Evolutionary conservation across 2,888 invertebrate species (phyloP).

Genomic region (Noctua fimbriata): DNA sequence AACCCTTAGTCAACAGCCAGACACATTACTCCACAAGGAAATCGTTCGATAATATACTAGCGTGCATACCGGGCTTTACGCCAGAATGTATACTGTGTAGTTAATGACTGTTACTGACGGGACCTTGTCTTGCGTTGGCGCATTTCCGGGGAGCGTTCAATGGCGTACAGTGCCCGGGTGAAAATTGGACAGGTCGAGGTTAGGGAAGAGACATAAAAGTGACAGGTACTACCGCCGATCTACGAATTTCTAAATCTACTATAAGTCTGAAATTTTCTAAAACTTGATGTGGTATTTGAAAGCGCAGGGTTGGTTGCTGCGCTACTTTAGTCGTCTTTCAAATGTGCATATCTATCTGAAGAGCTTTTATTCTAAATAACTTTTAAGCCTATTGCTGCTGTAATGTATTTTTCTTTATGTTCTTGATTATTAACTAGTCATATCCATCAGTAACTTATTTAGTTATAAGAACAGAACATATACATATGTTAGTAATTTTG

Average conservation of each 20-base stretch:
- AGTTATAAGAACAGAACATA: neutral
- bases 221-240: neutral
- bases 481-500: neutral
- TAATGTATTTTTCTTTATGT: neutral
- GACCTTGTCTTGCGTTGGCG: conserved; percentile 44
- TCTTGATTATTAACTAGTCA: neutral
- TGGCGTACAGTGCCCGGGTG: conserved; percentile 7
- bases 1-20: conserved; percentile 24
- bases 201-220: neutral
- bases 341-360: neutral
- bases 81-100: conserved; percentile 53
- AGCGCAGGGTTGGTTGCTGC: neutral
- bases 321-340: neutral
- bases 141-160: conserved; percentile 47
- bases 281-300: neutral
- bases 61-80: conserved; percentile 58
- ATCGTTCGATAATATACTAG: conserved; percentile 32
- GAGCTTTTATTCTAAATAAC: no score
- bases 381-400: neutral
- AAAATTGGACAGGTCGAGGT: neutral
- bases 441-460: neutral
- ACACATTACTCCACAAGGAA: conserved; percentile 37
- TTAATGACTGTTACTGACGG: conserved; percentile 46
- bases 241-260: neutral
- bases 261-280: neutral